Base-by-base conservation (phyloP, 2,797 vertebrate species). In the Anniella stebbinsi region DNA sequence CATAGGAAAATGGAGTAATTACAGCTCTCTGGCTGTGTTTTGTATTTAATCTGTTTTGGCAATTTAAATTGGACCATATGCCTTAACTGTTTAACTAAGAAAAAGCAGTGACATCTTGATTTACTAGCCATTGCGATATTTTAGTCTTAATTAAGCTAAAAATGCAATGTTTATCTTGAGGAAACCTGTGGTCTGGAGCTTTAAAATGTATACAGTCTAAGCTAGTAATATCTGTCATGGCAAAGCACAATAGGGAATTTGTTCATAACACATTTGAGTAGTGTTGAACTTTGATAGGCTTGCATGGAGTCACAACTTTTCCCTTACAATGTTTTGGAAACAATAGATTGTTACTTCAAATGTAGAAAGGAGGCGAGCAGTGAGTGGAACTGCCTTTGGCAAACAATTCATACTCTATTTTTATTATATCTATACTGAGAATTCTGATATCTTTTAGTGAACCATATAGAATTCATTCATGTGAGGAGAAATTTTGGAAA, bases 31-130 rank as follows among this genome's bases (percentile, higher is more conserved):
- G 88, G 28, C 69, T 88, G 72, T 60, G 60, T 33, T 91, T 54
- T 80, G 23, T 28, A 77, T 87, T 93, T 94, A 84, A 87, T 84
- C 41, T 33, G 0, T 1, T 0, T 88, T 88, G 83, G 81, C 73
- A 54, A 73, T 95, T 92, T 81, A 57, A 93, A 92, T 84, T 45
- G 69, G 84, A 86, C 70, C 30, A 57, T 33, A 91, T 92, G 91
- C 66, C 21, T 81, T 92, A 92, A 90, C 87, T 92, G 88, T 86
- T 94, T 94, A 60, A 78, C 0, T 17, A 21, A 89, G 66, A 86
- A 84, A 89, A 89, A 94, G 84, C 57, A 89, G 87, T 93, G 88
- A 86, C 92, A 87, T 94, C 93, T 92, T 78, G 92, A 41, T 93
- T 91, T 89, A 80, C 45, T 92, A 91, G 5, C 73, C 92, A 89